Base-by-base conservation (phyloP, 2,113 vertebrate species). In the Puntigrus tetrazona region DNA sequence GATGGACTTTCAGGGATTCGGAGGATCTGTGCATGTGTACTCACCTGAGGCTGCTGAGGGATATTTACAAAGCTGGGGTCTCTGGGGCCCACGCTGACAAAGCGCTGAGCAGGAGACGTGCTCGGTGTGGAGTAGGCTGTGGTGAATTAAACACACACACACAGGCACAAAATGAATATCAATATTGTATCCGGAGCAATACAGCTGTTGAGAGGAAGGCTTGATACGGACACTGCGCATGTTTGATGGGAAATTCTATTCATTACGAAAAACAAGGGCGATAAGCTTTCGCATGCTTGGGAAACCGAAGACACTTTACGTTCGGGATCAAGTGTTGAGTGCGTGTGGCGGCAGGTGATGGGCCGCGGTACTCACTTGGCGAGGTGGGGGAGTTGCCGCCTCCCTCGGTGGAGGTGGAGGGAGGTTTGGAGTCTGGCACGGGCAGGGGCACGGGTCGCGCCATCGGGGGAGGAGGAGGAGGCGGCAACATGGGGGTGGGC, bases 51-150 rank as follows among this genome's bases (percentile, higher is more conserved):
- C 94, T 99, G 98, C 95, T 99, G 98, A 95, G 97, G 98, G 95
- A 99, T 98, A 97, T 99, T 99, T 97, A 96, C 96, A 96, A 98
- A 99, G 96, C 97, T 95, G 92, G 97, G 96, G 95, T 99, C 97
- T 96, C 97, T 94, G 93, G 98, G 97, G 94, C 97, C 98, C 91
- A 98, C 98, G 92, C 97, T 99, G 96, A 99, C 97, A 92, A 99
- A 99, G 94, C 97, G 94, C 95, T 99, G 98, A 94, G 97, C 96
- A 87, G 97, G 97, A 95, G 98, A 98, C 88, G 97, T 98, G 94
- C 97, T 98, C 93, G 98, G 97, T 92, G 98, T 99, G 94, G 97
- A 98, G 95, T 99, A 99, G 90, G 98, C 97, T 99, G 95, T 89
- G 91, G 91, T 95, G 91, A 94, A 88, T 29, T 52, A 78, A 57